Percentiles rank a stretch among this genome's conserved stretches.
phyloP scores from a whole-genome alignment of 2,888 invertebrate genomes.

The Monoplex corrugatus region DNA sequence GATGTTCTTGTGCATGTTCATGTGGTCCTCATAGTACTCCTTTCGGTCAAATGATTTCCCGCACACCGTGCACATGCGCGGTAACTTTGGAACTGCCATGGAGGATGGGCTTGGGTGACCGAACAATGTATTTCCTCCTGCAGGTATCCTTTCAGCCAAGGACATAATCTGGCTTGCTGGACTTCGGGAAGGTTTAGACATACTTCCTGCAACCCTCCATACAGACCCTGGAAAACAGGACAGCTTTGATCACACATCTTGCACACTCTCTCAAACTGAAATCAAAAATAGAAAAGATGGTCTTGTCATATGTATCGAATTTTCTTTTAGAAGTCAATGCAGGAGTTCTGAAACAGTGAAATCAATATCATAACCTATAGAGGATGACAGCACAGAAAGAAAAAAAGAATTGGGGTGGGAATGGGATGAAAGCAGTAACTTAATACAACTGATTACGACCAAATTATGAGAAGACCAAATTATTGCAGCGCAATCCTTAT shows the following conservation, averaged over 20 bases:
- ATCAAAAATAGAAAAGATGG: no score
- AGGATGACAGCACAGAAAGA: no score
- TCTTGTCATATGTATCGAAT: no score
- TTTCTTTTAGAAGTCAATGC: no score
- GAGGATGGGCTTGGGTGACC: not conserved
- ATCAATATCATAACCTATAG: no score
- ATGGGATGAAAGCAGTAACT: no score
- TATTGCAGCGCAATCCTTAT: no score
- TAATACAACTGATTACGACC: no score
- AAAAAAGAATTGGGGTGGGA: no score
- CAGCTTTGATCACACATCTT: not conserved
- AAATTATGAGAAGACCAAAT: no score
- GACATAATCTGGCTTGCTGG: not conserved
- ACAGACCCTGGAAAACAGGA: conserved; percentile 30
- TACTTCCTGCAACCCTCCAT: not conserved
- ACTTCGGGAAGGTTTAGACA: conserved; percentile 1
- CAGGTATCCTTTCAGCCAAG: not conserved
- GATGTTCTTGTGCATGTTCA: conserved; percentile 38
- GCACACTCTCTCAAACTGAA: no score
- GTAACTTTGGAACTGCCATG: not conserved
- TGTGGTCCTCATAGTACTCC: conserved; percentile 16
- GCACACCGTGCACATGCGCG: conserved; percentile 26
- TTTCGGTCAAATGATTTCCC: conserved; percentile 17
- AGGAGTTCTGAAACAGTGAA: no score
- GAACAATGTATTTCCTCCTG: not conserved